Percentiles rank a stretch among this genome's conserved stretches.
Conservation (phyloP, 2,113 vertebrate species). For the Ancistrus triradiatus region DNA sequence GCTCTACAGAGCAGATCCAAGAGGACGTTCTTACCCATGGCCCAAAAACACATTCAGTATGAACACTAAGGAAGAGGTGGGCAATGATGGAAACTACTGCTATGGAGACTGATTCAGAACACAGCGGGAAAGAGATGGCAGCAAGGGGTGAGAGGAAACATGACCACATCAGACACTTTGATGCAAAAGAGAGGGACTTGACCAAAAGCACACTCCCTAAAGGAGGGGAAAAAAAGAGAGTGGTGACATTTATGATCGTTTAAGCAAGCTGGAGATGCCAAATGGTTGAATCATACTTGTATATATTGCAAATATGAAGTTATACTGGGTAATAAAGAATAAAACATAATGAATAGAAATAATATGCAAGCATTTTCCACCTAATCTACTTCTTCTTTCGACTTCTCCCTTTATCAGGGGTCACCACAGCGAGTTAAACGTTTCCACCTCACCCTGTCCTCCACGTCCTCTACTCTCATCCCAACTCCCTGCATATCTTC, state of each 20-base stretch:
- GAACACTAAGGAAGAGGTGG: slow-evolving; percentile 48
- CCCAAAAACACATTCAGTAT: slow-evolving; percentile 52
- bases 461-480: no score
- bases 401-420: no score
- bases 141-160: slow-evolving; percentile 46
- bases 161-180: slow-evolving; percentile 64
- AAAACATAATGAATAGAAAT: no score
- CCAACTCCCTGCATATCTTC: no score
- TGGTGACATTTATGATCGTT: slow-evolving; percentile 32
- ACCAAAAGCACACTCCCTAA: slow-evolving; percentile 66
- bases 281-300: background rate
- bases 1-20: slow-evolving; percentile 58
- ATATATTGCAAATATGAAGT: background rate
- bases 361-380: no score
- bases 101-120: slow-evolving; percentile 56
- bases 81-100: slow-evolving; percentile 62
- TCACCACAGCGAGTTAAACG: no score
- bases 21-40: slow-evolving; percentile 54
- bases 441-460: no score
- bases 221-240: slow-evolving; percentile 54
- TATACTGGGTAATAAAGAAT: no score
- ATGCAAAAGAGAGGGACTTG: slow-evolving; percentile 71
- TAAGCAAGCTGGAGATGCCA: background rate
- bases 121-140: slow-evolving; percentile 42
- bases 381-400: no score